Evolutionary conservation across 2,113 vertebrate genomes (phyloP).

Genomic region (Lepisosteus oculatus): DNA sequence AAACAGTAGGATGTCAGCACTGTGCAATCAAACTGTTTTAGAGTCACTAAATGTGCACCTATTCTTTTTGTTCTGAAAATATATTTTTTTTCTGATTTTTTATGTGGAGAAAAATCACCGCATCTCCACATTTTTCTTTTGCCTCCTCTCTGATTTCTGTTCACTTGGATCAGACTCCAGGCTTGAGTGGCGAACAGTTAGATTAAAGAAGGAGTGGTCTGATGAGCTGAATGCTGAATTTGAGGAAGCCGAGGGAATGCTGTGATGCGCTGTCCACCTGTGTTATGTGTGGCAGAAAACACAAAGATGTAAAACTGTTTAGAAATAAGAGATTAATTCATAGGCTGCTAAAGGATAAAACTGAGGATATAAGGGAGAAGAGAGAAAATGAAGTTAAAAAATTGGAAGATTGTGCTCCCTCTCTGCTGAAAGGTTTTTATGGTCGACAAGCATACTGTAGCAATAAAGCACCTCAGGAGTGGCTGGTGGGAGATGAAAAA

Average conservation of each 20-base stretch:
- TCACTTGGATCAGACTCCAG: background rate
- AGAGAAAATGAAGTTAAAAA: no score
- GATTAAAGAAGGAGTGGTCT: background rate
- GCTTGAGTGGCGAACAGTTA: background rate
- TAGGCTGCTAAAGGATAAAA: no score
- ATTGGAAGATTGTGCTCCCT: no score
- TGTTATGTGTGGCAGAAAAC: no score
- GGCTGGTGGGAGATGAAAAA: background rate
- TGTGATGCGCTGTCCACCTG: no score
- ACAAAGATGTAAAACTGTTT: no score
- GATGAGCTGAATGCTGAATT: no score
- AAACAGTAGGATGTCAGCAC: background rate
- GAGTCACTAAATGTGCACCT: background rate
- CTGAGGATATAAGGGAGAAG: no score
- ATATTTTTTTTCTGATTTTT: background rate
- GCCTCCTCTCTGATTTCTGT: background rate
- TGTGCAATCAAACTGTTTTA: background rate
- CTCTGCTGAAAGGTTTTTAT: background rate
- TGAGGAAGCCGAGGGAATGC: no score
- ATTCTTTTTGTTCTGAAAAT: background rate
- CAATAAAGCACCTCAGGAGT: background rate
- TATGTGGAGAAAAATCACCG: background rate
- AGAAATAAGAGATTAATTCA: no score
- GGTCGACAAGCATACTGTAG: background rate
- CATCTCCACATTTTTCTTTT: slow-evolving; percentile 1